Evolutionary conservation across 92 coral and sea anemone genomes (phyloP).

Genomic region (Paramuricea clavata): DNA sequence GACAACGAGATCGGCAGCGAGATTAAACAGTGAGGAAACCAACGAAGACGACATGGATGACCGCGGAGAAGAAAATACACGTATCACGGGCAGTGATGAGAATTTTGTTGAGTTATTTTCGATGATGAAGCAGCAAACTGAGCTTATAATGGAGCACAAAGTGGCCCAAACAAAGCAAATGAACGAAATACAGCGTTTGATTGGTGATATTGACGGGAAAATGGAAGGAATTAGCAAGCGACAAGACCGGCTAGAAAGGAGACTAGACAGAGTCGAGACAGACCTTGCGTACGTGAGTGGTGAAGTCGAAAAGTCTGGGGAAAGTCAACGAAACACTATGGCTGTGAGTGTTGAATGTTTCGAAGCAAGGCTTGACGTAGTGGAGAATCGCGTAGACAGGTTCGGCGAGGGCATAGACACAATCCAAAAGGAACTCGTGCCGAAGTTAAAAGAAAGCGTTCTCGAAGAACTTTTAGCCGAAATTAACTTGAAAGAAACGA

Average conservation of each 20-base stretch:
- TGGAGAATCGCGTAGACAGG: not conserved
- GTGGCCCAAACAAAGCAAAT: constrained; percentile 15
- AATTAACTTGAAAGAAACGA: not conserved
- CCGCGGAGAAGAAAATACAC: not conserved
- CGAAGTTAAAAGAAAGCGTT: constrained; percentile 9
- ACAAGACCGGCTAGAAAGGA: constrained; percentile 6
- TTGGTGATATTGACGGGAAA: not conserved
- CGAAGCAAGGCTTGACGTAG: constrained; percentile 27
- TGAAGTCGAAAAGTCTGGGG: constrained; percentile 15
- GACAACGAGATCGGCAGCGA: constrained; percentile 10
- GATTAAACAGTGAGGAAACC: not conserved
- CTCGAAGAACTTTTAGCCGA: not conserved
- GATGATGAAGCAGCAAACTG: not conserved
- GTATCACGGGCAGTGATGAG: not conserved
- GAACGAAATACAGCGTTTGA: constrained; percentile 18
- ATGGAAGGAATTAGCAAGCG: not conserved
- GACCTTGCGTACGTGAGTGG: not conserved
- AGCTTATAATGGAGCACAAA: not conserved
- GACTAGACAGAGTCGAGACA: not conserved
- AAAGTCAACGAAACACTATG: not conserved
- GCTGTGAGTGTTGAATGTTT: constrained; percentile 19
- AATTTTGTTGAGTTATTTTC: not conserved
- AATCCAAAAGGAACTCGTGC: constrained; percentile 28
- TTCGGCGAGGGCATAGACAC: not conserved
- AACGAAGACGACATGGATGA: not conserved